These are phyloP conservation scores for Lytechinus variegatus DNA, from an alignment of 35 echinoderm and acorn worm species.

Conservation along the genomic window DNA sequence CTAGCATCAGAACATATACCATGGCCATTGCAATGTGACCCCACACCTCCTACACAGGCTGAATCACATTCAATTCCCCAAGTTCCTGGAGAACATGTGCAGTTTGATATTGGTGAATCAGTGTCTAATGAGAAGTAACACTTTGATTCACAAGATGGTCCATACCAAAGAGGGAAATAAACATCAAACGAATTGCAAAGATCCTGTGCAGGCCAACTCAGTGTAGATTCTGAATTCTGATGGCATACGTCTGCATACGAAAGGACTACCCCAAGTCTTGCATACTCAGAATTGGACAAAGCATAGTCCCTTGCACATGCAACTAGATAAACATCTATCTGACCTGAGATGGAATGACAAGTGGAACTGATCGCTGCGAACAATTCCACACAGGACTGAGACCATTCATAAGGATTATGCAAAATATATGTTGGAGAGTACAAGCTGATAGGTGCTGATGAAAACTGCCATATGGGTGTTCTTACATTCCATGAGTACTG, in stretches of 20 bases:
- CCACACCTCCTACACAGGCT: constrained; percentile 65
- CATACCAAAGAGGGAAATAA: constrained; percentile 73
- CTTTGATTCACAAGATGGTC: constrained; percentile 56
- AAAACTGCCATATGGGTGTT: constrained; percentile 76
- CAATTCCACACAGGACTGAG: constrained; percentile 15
- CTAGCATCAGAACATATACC: constrained; percentile 57
- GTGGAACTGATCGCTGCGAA: neutral
- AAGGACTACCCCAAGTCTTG: constrained; percentile 59
- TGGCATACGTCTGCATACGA: constrained; percentile 73
- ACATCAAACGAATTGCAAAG: constrained; percentile 74
- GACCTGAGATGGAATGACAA: neutral
- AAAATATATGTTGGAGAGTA: constrained; percentile 58
- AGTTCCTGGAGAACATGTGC: constrained; percentile 65
- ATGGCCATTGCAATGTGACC: constrained; percentile 69
- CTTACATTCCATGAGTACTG: constrained; percentile 30
- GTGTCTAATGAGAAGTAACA: constrained; percentile 66
- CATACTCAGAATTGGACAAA: constrained; percentile 60
- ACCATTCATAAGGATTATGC: neutral
- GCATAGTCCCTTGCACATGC: constrained; percentile 73
- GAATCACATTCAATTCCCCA: constrained; percentile 74
- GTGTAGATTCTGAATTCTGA: neutral
- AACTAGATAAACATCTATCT: constrained; percentile 58
- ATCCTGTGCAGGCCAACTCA: constrained; percentile 55
- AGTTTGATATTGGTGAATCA: neutral
- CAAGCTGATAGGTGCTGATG: constrained; percentile 47